Evolutionary conservation across 2,113 vertebrate species (phyloP).

Genomic region (Hystrix cristata): DNA sequence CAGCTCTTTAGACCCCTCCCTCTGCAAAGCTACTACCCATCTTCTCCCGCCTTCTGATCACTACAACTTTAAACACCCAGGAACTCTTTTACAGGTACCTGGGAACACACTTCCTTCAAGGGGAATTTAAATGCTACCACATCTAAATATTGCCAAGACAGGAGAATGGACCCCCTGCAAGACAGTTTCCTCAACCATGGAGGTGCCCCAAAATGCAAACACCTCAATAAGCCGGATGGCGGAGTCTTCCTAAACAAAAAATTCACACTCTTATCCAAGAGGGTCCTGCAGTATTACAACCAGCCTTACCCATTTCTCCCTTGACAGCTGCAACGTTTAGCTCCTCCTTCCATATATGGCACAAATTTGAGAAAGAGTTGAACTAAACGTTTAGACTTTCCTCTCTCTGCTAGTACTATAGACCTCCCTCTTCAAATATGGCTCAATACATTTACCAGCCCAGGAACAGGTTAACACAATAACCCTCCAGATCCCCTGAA

Average conservation of each 20-base stretch:
- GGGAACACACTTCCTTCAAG: neutral
- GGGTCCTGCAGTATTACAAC: neutral
- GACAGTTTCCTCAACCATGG: neutral
- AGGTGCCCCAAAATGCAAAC: neutral
- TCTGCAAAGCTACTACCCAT: neutral
- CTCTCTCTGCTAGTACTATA: too few relatives aligned
- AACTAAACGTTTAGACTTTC: neutral
- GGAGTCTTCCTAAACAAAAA: neutral
- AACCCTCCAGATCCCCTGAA: neutral
- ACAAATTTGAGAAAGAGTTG: neutral
- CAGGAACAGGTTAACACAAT: neutral
- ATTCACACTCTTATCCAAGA: neutral
- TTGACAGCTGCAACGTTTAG: neutral
- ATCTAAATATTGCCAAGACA: neutral
- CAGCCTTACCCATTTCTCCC: neutral
- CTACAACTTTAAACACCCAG: neutral
- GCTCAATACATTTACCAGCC: too few relatives aligned
- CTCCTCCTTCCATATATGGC: neutral
- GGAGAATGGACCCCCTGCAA: neutral
- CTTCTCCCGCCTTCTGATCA: neutral
- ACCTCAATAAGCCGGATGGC: neutral
- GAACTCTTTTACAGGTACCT: neutral
- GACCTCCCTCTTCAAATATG: too few relatives aligned
- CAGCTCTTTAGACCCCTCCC: neutral
- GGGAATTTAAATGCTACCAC: neutral